These are phyloP conservation scores for Zaprionus nigranus DNA, from an alignment of 1,140 invertebrate genomes.

Conservation along the genomic window DNA sequence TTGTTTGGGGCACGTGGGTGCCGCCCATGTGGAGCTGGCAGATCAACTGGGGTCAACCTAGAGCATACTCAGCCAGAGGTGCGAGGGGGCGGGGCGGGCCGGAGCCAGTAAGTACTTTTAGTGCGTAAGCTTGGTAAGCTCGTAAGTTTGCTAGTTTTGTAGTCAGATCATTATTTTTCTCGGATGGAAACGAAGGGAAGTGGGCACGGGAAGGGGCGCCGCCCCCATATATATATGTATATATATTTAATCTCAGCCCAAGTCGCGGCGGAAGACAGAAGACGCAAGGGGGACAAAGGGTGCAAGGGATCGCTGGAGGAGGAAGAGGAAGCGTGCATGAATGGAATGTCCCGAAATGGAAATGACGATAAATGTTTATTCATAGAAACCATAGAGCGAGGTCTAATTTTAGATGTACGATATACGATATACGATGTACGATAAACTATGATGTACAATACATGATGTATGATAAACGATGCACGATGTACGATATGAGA, in stretches of 20 bases:
- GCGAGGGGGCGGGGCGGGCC: not conserved
- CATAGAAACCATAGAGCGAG: conserved; percentile 1
- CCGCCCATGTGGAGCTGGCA: conserved; percentile 1
- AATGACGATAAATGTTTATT: conserved; percentile 17
- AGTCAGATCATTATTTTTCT: no score
- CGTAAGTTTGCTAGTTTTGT: conserved; percentile 17
- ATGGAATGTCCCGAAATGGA: conserved; percentile 3
- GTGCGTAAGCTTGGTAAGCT: conserved; percentile 31
- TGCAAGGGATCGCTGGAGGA: not conserved
- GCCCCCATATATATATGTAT: no score
- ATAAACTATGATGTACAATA: conserved; percentile 7
- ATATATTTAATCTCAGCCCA: conserved; percentile 37
- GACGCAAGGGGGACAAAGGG: not conserved
- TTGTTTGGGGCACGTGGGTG: no score
- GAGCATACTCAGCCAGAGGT: not conserved
- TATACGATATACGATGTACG: conserved; percentile 8
- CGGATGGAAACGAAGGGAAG: not conserved
- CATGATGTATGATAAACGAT: conserved; percentile 5
- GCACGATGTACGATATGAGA: conserved; percentile 7
- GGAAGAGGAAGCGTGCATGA: not conserved
- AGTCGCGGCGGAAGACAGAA: not conserved
- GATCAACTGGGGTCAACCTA: not conserved
- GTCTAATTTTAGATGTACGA: conserved; percentile 25
- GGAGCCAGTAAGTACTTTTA: conserved; percentile 69
- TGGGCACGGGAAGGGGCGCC: not conserved